Base-by-base conservation (phyloP, 92 coral and sea anemone species). In the Zoanthus gigantus region DNA sequence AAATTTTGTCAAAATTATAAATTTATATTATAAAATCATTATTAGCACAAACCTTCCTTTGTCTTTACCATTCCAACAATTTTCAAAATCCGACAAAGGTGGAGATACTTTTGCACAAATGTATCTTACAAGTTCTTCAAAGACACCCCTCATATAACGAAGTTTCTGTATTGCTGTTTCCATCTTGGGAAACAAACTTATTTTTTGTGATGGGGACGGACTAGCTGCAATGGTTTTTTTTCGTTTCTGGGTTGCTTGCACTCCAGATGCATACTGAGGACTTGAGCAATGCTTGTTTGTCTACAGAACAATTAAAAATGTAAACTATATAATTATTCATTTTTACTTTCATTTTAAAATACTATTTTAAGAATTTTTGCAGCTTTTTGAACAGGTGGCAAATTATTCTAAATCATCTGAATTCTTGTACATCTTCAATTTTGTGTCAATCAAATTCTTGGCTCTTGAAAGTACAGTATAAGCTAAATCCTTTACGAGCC, bases 41-140 rank as follows among this genome's bases (percentile, higher is more conserved):
- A 28, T 79, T 17, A 9, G 44, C 44, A 65, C 88, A 87, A 18
- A 97, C 99, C 96, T 94, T 95, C 85, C 97, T 69, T 78, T 67
- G 46, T 90, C 90, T 15, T 89, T 94, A 68, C 98, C 98, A 88
- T 92, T 92, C 99, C 99, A 97, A 56, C 99, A 97, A 32, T 88
- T 92, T 29, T 88, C 90, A 73, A 87, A 32, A 37, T 88, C 92
- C 9, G 61, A 79, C 46, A 29, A 47, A 5, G 88, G 58, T 8
- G 97, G 92, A 52, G 97, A 81, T 5, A 30, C 28, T 45, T 8
- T 67, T 9, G 54, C 89, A 95, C 99, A 97, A 52, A 95, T 57
- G 69, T 74, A 92, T 42, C 66, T 74, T 2, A 89, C 92, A 57
- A 97, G 88, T 16, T 88, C 90, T 12, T 68, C 83, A 72, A 87